Evolutionary conservation across 2,113 vertebrate species (phyloP).

Genomic region (Raphicerus campestris): DNA sequence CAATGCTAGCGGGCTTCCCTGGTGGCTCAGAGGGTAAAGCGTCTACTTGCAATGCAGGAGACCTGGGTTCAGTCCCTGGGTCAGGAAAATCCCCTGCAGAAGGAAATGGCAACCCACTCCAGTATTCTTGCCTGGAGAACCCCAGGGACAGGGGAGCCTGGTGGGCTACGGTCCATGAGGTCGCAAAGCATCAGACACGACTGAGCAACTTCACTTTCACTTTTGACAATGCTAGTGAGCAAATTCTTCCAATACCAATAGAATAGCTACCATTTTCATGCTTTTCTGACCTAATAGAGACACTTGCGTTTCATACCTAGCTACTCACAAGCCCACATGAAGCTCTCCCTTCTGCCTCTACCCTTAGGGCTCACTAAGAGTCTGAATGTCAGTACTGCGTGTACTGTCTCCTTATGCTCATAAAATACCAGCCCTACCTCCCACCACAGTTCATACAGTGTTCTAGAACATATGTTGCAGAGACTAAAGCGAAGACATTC

Average conservation of each 20-base stretch:
- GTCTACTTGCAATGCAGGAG: too few species aligned
- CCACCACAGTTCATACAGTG: not conserved
- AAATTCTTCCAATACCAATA: not conserved
- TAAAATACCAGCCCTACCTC: not conserved
- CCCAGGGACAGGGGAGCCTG: too few species aligned
- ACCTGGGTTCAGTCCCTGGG: too few species aligned
- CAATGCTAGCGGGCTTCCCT: not conserved
- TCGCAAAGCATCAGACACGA: rapidly evolving
- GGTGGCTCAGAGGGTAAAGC: too few species aligned
- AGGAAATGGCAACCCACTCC: too few species aligned
- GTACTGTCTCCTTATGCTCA: not conserved
- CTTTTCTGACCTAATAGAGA: not conserved
- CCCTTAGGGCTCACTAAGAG: not conserved
- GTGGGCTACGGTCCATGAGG: too few species aligned
- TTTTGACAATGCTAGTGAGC: not conserved
- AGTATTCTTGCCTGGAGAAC: too few species aligned
- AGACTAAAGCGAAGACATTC: not conserved
- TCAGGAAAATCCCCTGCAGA: too few species aligned
- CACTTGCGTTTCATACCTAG: not conserved
- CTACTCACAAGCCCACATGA: not conserved
- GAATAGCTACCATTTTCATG: not conserved
- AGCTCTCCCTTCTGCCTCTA: not conserved
- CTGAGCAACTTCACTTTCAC: too few species aligned
- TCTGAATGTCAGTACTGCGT: not conserved
- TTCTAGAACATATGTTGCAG: not conserved